These are phyloP conservation scores for Cyphomyrus plagiostoma DNA, from an alignment of 2,113 vertebrate genomes.

Conservation along the genomic window DNA sequence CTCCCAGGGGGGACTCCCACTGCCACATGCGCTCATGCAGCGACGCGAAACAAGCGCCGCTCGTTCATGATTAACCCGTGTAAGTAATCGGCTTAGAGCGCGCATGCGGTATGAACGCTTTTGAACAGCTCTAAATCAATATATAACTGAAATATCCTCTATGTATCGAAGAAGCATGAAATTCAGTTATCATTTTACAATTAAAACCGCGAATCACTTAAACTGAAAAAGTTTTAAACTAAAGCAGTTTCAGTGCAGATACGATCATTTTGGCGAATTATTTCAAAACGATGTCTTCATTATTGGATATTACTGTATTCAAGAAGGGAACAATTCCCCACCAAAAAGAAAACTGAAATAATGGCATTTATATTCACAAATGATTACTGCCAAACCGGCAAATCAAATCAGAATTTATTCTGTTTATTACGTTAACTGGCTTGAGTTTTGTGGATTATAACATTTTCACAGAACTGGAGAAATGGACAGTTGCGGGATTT, in stretches of 20 bases:
- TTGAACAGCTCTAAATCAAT: neutral
- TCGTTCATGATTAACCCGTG: neutral
- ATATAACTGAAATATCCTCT: neutral
- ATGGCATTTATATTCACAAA: neutral
- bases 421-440: neutral
- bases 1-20: constrained; percentile 33
- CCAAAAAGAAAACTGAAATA: neutral
- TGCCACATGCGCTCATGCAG: constrained; percentile 21
- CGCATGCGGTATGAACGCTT: neutral
- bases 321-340: neutral
- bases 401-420: neutral
- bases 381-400: neutral
- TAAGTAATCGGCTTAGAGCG: neutral
- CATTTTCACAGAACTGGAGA: neutral
- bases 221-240: neutral
- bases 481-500: neutral
- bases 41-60: constrained; percentile 12
- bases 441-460: neutral
- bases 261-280: neutral
- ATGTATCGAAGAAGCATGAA: neutral
- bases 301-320: neutral
- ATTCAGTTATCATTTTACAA: neutral
- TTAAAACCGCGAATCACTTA: neutral
- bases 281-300: neutral
- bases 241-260: neutral